Evolutionary conservation across 2,797 vertebrate genomes (phyloP).

Genomic region (Eulemur rubriventer): DNA sequence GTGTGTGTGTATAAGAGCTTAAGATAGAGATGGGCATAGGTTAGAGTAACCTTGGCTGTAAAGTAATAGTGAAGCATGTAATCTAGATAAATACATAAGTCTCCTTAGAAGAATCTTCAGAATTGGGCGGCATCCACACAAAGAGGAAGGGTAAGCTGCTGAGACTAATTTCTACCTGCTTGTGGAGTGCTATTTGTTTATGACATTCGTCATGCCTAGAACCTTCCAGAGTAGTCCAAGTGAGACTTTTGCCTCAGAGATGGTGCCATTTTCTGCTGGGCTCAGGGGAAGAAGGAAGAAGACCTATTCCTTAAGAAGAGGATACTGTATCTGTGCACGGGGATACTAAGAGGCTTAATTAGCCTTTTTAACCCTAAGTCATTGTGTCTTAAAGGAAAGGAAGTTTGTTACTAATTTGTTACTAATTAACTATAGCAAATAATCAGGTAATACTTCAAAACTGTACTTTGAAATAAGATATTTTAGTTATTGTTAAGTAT

Average conservation of each 20-base stretch:
- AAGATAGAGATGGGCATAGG: constrained; percentile 48
- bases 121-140: constrained; percentile 78
- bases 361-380: constrained; percentile 51
- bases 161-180: constrained; percentile 66
- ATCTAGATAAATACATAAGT: constrained; percentile 79
- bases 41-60: constrained; percentile 69
- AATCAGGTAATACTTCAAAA: background rate
- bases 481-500: background rate
- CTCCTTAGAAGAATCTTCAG: constrained; percentile 76
- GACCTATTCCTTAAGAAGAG: background rate
- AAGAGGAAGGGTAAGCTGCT: constrained; percentile 68
- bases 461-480: constrained; percentile 28
- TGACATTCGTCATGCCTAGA: constrained; percentile 54
- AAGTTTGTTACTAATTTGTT: constrained; percentile 4
- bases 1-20: fast-evolving
- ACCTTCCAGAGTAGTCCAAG: background rate
- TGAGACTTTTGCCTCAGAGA: constrained; percentile 6
- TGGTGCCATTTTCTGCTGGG: background rate
- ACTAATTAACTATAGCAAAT: constrained; percentile 1
- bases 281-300: background rate
- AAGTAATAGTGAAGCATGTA: constrained; percentile 60
- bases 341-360: constrained; percentile 58
- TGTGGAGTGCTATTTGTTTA: constrained; percentile 27
- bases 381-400: constrained; percentile 33
- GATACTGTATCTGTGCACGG: background rate